Base-by-base conservation (phyloP, 2,888 invertebrate species). In the Lasioglossum villosulum region DNA sequence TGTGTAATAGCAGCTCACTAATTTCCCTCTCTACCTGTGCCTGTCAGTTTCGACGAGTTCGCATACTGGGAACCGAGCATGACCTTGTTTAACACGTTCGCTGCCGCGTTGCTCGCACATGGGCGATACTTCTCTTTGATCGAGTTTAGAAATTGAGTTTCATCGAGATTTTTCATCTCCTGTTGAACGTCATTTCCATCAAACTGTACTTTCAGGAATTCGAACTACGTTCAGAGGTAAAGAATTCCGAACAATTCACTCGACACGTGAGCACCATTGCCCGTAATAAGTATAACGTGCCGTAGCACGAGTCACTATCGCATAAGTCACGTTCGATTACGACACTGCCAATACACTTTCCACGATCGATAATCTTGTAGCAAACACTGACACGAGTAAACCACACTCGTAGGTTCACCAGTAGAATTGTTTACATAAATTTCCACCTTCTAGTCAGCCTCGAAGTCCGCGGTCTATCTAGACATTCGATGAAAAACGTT, bases 251-350 rank as follows among this genome's bases (percentile, higher is more conserved):
- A 75, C 42, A 63, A 71, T 16, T 75, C 37, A 70, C 10, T 73
- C 52, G 70, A 63, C 85, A 88, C 89, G 86, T 82, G 87, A 76
- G 71, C 59, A 63, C 39, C 42, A 72, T 30, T 72, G 59, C 14
- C 45, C 71, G 71, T 80, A 78, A 82, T 34, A 72, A 30, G 52
- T 71, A 76, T 34, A 74, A 75, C 75, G 71, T 34, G 77, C 74
- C 39, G 27, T 71, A 39, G 74, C 77, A 82, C 76, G 78, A 86
- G 77, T 83, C 78, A 75, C 74, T 72, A 76, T 75, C 66, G 75
- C 77, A 75, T 45, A 76, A 83, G 83, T 87, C 85, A 78, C 86
- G 81, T 78, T 85, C 48, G 72, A 84, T 84, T 84, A 72, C 84
- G 84, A 83, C 84, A 66, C 66, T n/a, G 39, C 72, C 78, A 78